Conservation (phyloP, 2,888 invertebrate species). For the Sepiola atlantica region DNA sequence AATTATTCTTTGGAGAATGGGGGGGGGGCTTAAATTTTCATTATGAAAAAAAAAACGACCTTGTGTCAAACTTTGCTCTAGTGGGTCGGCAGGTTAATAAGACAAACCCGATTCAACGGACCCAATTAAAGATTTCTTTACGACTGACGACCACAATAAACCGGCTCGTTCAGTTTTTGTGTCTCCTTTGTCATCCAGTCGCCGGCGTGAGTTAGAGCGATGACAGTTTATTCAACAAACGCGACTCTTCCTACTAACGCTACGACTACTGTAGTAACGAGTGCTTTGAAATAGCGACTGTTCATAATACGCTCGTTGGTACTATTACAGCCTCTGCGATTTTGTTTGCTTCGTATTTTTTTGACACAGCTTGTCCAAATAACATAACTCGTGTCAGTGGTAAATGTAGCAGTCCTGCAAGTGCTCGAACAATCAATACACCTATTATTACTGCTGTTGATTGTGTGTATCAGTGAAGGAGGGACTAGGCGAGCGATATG, state of each 20-base stretch:
- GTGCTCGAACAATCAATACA: not conserved
- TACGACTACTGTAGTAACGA: not conserved
- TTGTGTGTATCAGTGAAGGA: not conserved
- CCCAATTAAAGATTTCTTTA: not conserved
- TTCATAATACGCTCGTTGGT: not conserved
- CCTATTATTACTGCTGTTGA: not conserved
- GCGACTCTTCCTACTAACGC: not conserved
- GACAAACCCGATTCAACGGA: not conserved
- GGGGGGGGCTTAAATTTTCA: too few relatives aligned
- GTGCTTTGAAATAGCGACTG: not conserved
- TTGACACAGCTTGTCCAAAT: not conserved
- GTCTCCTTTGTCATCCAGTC: not conserved
- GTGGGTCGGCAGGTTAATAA: too few relatives aligned
- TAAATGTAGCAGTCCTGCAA: not conserved
- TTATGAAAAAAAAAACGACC: too few relatives aligned
- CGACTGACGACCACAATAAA: not conserved
- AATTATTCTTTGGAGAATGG: too few relatives aligned
- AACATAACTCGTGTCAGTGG: not conserved
- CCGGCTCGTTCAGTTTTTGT: not conserved
- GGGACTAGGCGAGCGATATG: not conserved
- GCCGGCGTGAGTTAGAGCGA: not conserved
- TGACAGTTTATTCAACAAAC: constrained; percentile 21
- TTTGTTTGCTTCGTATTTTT: not conserved
- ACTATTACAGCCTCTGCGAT: not conserved
- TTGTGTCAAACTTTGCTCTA: too few relatives aligned